phyloP scores from a whole-genome alignment of 2,113 vertebrate genomes.

The Ifrita kowaldi region DNA sequence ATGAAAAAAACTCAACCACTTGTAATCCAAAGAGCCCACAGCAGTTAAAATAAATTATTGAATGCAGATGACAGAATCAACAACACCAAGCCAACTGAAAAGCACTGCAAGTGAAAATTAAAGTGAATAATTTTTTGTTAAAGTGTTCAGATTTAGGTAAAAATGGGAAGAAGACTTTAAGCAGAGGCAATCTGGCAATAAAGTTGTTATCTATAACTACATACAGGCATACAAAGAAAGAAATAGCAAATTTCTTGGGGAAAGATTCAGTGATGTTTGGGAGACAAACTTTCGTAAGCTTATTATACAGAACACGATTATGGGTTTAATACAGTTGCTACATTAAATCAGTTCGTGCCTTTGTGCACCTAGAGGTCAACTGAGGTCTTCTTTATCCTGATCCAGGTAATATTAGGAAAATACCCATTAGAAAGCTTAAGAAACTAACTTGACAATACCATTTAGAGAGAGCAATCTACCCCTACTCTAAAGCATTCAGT shows the following conservation, averaged over 20 bases:
- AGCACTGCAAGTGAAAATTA: not conserved
- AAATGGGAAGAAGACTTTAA: not conserved
- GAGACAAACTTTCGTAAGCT: not conserved
- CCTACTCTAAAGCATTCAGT: not conserved
- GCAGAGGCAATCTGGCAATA: not conserved
- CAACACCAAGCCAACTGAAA: not conserved
- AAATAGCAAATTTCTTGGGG: not conserved
- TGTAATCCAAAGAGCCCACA: not conserved
- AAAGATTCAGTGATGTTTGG: not conserved
- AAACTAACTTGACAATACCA: not conserved
- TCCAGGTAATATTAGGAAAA: not conserved
- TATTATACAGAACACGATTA: not conserved
- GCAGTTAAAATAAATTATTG: not conserved
- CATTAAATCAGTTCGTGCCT: not conserved
- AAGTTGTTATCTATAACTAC: not conserved
- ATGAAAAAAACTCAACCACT: rapidly evolving
- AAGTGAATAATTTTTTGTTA: not conserved
- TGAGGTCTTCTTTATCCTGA: not conserved
- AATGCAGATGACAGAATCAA: not conserved
- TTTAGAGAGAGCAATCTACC: not conserved
- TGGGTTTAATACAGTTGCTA: not conserved
- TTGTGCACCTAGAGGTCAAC: not conserved
- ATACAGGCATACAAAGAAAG: not conserved
- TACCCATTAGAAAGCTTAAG: not conserved
- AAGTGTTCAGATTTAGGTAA: not conserved